Conservation (phyloP, 2,797 vertebrate genomes). For the Euphonia xanthogaster region DNA sequence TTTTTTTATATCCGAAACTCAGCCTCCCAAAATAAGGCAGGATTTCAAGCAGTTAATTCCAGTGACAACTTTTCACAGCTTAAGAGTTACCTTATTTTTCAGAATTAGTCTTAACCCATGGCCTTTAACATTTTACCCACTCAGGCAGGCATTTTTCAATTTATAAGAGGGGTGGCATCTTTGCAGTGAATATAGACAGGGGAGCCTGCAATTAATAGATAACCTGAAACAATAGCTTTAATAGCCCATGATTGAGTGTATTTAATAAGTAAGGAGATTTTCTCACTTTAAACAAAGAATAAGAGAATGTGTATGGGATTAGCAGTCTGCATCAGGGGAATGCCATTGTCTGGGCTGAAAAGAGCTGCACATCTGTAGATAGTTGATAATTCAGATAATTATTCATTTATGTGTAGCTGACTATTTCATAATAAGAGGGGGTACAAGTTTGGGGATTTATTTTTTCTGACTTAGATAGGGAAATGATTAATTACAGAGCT, state of each 20-base stretch:
- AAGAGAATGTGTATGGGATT: conserved; percentile 78
- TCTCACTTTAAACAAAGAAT: conserved; percentile 83
- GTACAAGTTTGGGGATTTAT: conserved; percentile 57
- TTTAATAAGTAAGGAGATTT: conserved; percentile 78
- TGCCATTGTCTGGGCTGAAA: conserved; percentile 76
- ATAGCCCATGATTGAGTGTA: conserved; percentile 78
- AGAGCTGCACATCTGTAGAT: conserved; percentile 78
- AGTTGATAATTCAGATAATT: conserved; percentile 81
- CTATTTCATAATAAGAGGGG: conserved; percentile 56
- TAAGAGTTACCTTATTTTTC: conserved; percentile 1
- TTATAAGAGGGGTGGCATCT: conserved; percentile 10
- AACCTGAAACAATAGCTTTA: conserved; percentile 85
- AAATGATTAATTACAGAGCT: conserved; percentile 78
- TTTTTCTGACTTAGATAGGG: conserved; percentile 66
- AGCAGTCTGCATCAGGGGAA: conserved; percentile 70
- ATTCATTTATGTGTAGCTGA: conserved; percentile 71
- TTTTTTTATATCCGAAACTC: background rate
- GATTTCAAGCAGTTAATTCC: conserved; percentile 45
- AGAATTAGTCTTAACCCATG: conserved; percentile 71
- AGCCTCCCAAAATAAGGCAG: background rate
- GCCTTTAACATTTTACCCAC: conserved; percentile 59
- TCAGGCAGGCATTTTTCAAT: conserved; percentile 24
- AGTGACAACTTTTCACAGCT: conserved; percentile 14
- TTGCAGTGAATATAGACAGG: conserved; percentile 57
- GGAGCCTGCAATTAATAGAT: conserved; percentile 82